Evolutionary conservation across 1,140 invertebrate genomes (phyloP).

Genomic region (Rhizoglyphus robini): DNA sequence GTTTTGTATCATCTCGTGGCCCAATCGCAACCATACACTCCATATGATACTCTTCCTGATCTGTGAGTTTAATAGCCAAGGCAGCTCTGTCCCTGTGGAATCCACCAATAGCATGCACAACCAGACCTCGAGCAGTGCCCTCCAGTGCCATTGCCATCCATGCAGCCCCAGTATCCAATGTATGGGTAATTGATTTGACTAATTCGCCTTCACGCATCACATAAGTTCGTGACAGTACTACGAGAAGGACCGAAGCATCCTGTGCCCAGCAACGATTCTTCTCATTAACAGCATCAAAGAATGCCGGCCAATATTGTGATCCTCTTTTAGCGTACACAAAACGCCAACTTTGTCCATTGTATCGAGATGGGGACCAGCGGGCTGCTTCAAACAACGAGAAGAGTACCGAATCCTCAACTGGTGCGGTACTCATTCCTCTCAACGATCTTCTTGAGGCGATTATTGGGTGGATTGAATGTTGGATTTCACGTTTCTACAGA

Average conservation of each 20-base stretch:
- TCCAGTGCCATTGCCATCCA: conserved; percentile 15
- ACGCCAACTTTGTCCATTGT: conserved; percentile 17
- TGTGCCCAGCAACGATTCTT: neutral
- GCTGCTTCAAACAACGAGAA: conserved; percentile 12
- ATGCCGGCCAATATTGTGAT: neutral
- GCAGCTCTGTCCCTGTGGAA: neutral
- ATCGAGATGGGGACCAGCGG: conserved; percentile 7
- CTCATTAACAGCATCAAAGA: neutral
- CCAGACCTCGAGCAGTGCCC: conserved; percentile 8
- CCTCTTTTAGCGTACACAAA: conserved; percentile 7
- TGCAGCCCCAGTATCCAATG: conserved; percentile 7
- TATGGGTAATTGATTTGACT: neutral
- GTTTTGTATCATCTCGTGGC: no score
- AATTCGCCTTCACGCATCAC: neutral
- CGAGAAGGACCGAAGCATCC: neutral
- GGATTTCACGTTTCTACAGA: no score
- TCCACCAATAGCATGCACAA: conserved; percentile 11
- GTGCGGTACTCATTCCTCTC: neutral
- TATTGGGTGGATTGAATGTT: conserved; percentile 2
- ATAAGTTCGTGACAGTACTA: neutral
- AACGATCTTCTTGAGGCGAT: conserved; percentile 1
- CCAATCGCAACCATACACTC: conserved; percentile 15
- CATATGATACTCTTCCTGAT: neutral
- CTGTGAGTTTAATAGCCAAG: neutral
- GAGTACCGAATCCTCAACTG: neutral